Base-by-base conservation (phyloP, 1,140 invertebrate genomes). In the Trissolcus basalis region DNA sequence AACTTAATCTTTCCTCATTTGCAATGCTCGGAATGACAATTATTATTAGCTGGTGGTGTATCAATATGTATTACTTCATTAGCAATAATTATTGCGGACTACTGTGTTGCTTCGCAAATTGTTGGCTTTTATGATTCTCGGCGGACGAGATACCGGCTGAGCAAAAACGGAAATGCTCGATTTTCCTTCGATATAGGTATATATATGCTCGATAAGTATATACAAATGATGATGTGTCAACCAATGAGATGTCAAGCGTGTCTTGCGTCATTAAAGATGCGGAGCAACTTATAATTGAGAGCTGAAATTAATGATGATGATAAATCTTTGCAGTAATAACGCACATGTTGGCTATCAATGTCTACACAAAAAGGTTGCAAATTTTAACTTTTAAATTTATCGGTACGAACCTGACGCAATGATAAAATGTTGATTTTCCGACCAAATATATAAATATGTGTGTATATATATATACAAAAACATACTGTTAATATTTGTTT, bases 41-140 rank as follows among this genome's bases (percentile, higher is more conserved):
- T 79, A 69, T 49, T n/a, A 48, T 58, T 49, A 56, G 44, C 19
- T 6, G 6, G 19, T 6, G 19, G 35, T 51, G 58, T 70, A 79
- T 73, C 72, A 70, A 79, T 73, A 67, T 59, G 64, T 73, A 65
- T 73, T 79, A 75, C 65, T 65, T 67, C 54, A 77, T 77, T 70
- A 70, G 61, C 58, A 41, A 43, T 63, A 67, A 71, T 77, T 71
- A 71, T 67, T n/a, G n/a, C 36, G 32, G 47, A 58, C 68, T 68
- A 71, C 67, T 77, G 33, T 71, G 67, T 67, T 71, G 63, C 41
- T 45, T 11, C 50, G 43, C 39, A 77, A 71, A 71, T 77, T 27
- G 19, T 27, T 71, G 56, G 39, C 44, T 36, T 55, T 36, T 61
- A 44, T 53, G 33, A 44, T 48, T 54, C 16, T 13, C 19, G 0